phyloP scores from a whole-genome alignment of 2,113 vertebrate species.

The Hippocampus comes region DNA sequence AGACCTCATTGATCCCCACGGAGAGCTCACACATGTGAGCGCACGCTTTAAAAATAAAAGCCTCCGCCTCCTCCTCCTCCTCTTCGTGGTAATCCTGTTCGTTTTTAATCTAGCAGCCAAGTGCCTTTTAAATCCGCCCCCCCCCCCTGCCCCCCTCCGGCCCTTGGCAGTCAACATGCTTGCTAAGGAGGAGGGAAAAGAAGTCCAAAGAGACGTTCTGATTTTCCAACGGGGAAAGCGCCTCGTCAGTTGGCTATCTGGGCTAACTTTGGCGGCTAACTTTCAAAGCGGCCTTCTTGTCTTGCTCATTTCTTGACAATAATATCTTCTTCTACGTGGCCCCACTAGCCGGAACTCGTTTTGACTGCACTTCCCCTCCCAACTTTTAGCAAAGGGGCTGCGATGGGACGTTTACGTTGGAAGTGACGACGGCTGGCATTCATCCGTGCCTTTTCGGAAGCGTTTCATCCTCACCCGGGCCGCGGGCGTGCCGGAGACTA shows the following conservation, averaged over 20 bases:
- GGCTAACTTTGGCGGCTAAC: not conserved
- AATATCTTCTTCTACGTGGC: too few relatives aligned
- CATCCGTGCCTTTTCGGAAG: too few relatives aligned
- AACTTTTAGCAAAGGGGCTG: too few relatives aligned
- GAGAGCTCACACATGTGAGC: conserved; percentile 8
- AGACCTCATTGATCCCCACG: conserved; percentile 17
- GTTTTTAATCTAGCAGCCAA: conserved; percentile 31
- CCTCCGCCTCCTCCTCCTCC: conserved; percentile 27
- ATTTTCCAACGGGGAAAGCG: not conserved
- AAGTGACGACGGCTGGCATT: too few relatives aligned
- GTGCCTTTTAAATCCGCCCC: conserved; percentile 20
- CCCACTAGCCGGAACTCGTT: too few relatives aligned
- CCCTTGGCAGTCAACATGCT: conserved; percentile 6
- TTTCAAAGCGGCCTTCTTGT: too few relatives aligned
- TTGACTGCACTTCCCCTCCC: too few relatives aligned
- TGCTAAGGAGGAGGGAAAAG: not conserved
- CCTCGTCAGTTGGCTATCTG: not conserved
- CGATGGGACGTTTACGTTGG: too few relatives aligned
- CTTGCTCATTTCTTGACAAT: too few relatives aligned
- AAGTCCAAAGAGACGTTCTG: not conserved
- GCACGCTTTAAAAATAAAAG: conserved; percentile 2
- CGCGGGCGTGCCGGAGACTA: too few relatives aligned
- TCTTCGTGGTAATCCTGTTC: conserved; percentile 28
- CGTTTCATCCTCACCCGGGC: too few relatives aligned
- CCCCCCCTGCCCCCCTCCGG: too few relatives aligned